phyloP scores from a whole-genome alignment of 2,113 vertebrate species.

The Aegithalos caudatus region DNA sequence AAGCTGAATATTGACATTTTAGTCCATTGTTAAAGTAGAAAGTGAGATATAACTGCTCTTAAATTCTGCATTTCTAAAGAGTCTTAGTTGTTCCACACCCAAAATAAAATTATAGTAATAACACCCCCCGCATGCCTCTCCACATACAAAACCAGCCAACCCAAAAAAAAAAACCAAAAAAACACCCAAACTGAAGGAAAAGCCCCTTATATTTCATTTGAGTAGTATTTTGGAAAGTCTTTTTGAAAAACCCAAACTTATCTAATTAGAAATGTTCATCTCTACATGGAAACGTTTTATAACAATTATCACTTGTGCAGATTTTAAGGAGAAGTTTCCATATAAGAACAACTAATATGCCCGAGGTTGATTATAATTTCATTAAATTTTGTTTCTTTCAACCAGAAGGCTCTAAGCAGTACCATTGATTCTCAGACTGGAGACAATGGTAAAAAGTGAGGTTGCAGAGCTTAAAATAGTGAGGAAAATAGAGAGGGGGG shows the following conservation, averaged over 20 bases:
- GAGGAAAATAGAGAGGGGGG: neutral
- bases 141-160: fast-evolving
- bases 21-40: neutral
- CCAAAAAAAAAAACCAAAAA: too few species aligned
- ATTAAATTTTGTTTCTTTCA: neutral
- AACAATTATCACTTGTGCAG: neutral
- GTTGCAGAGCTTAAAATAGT: neutral
- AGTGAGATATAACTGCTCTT: neutral
- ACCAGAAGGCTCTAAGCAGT: neutral
- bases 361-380: neutral
- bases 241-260: neutral
- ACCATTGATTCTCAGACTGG: neutral
- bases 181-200: too few species aligned
- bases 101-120: neutral
- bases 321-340: neutral
- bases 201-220: fast-evolving
- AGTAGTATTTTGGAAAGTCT: neutral
- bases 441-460: neutral
- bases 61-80: neutral
- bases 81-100: neutral
- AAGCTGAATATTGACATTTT: neutral
- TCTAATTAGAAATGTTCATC: neutral
- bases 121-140: fast-evolving
- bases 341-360: neutral
- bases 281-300: neutral